phyloP scores from a whole-genome alignment of 2,113 vertebrate species.

The Acanthochromis polyacanthus region DNA sequence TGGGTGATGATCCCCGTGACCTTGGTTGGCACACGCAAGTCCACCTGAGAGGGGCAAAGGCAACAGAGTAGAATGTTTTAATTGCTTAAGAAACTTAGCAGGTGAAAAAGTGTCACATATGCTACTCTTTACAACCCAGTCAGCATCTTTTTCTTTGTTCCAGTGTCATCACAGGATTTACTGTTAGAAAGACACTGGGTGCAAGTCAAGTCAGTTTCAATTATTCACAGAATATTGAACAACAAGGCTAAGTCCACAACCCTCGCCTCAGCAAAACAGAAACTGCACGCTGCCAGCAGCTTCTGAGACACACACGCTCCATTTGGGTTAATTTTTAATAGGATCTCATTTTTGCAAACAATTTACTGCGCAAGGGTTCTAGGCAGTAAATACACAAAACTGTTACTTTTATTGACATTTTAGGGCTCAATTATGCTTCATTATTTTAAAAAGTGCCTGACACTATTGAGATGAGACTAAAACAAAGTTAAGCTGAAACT shows the following conservation, averaged over 20 bases:
- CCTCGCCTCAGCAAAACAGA: slow-evolving; percentile 77
- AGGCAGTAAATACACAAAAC: slow-evolving; percentile 44
- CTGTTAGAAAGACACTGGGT: slow-evolving; percentile 64
- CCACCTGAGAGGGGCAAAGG: slow-evolving; percentile 84
- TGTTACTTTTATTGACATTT: slow-evolving; percentile 52
- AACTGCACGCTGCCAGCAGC: slow-evolving; percentile 73
- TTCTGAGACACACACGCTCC: slow-evolving; percentile 57
- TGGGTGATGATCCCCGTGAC: slow-evolving; percentile 98
- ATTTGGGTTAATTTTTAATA: slow-evolving; percentile 82
- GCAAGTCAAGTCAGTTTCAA: slow-evolving; percentile 71
- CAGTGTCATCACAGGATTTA: slow-evolving; percentile 59
- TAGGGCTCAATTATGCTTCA: slow-evolving; percentile 42
- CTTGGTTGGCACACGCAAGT: slow-evolving; percentile 93
- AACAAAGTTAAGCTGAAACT: neutral
- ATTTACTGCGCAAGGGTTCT: slow-evolving; percentile 52
- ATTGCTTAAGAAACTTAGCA: slow-evolving; percentile 5
- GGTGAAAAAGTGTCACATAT: slow-evolving; percentile 29
- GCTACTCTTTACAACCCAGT: slow-evolving; percentile 32
- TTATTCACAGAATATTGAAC: slow-evolving; percentile 83
- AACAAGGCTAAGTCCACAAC: slow-evolving; percentile 71
- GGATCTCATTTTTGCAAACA: slow-evolving; percentile 71
- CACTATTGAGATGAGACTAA: slow-evolving; percentile 13
- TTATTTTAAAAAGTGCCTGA: slow-evolving; percentile 31
- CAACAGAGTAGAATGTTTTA: neutral
- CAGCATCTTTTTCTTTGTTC: slow-evolving; percentile 53